Percentiles rank a stretch among this genome's conserved stretches.
These are phyloP conservation scores for Arbacia lixula DNA, from an alignment of 53 echinoderm and acorn worm genomes.

Conservation along the genomic window DNA sequence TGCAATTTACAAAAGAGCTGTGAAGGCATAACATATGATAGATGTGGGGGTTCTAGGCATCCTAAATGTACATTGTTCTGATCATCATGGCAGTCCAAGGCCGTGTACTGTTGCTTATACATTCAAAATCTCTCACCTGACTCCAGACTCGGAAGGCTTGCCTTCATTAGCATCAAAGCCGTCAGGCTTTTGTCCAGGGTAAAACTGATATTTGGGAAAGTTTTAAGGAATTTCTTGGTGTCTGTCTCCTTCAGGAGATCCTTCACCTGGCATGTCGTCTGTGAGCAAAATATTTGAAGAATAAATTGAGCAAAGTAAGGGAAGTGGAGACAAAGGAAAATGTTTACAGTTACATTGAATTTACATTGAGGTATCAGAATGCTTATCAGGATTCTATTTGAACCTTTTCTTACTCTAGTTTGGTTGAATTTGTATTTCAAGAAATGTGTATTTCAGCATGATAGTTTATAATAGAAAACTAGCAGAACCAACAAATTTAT, in stretches of 20 bases:
- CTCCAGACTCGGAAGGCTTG: conserved; percentile 20
- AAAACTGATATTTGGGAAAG: conserved; percentile 5
- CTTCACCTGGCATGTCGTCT: conserved; percentile 23
- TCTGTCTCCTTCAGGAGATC: background rate
- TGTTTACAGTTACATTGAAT: background rate
- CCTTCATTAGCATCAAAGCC: conserved; percentile 41
- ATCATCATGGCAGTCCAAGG: no score
- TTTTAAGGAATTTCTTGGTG: conserved; percentile 50
- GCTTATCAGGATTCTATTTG: background rate
- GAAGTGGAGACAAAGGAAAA: background rate
- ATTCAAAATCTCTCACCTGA: background rate
- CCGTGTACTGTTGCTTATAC: no score
- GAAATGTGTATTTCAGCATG: no score
- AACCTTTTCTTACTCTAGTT: no score
- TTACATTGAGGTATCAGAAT: background rate
- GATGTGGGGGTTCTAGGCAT: no score
- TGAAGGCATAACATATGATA: no score
- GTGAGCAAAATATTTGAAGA: background rate
- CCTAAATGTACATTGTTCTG: no score
- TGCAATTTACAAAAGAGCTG: no score
- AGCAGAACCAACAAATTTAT: no score
- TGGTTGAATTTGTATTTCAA: no score
- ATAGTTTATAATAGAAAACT: no score
- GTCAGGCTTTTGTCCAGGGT: conserved; percentile 44
- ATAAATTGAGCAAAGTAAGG: background rate